phyloP scores from a whole-genome alignment of 2,113 vertebrate species.

The Triplophysa siluroides region DNA sequence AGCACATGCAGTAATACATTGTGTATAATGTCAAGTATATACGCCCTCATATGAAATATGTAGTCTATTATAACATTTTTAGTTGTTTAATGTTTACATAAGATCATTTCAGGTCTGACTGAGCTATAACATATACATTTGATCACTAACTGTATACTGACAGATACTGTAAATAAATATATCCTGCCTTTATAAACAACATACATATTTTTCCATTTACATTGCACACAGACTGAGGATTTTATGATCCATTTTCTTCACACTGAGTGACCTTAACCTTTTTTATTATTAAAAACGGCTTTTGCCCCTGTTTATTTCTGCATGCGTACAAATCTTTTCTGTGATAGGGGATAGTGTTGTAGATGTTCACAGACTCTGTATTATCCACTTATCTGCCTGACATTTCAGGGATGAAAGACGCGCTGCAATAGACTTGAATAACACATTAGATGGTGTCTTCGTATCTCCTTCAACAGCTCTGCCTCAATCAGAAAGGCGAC shows the following conservation, averaged over 20 bases:
- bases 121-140: neutral
- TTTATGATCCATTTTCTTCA: neutral
- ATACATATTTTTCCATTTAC: neutral
- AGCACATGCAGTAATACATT: neutral
- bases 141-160: neutral
- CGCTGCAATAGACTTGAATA: conserved; percentile 34
- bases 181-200: too few relatives aligned
- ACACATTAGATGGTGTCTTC: neutral
- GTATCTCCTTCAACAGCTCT: conserved; percentile 32
- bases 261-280: neutral
- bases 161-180: neutral
- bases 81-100: neutral
- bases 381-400: conserved; percentile 30
- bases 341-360: conserved; percentile 14
- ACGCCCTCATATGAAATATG: neutral
- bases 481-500: conserved; percentile 23
- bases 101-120: neutral
- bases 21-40: neutral
- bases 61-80: neutral
- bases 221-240: neutral
- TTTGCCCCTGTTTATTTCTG: conserved; percentile 19
- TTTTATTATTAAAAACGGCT: neutral
- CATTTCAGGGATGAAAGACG: conserved; percentile 40
- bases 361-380: conserved; percentile 28
- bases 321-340: neutral